A percentile compares a stretch with the other conserved stretches of the same genome.
phyloP scores from a whole-genome alignment of 2,113 vertebrate genomes.

The Dasyurus viverrinus region DNA sequence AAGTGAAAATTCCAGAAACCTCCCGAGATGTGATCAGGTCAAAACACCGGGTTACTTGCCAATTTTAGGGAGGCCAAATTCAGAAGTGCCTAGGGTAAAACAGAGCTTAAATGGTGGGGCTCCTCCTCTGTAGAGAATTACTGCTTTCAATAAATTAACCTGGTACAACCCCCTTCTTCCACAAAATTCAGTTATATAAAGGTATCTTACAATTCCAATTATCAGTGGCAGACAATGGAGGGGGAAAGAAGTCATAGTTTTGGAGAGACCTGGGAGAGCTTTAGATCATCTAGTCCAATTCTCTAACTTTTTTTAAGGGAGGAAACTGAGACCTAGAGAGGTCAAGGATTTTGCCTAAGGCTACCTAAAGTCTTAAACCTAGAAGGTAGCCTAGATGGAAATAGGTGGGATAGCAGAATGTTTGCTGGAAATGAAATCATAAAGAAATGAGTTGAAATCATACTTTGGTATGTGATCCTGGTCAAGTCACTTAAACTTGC shows the following conservation, averaged over 20 bases:
- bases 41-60: constrained; percentile 7
- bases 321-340: background rate
- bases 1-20: constrained; percentile 41
- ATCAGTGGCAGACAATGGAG: background rate
- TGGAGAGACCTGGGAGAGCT: background rate
- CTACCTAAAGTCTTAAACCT: background rate
- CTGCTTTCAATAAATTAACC: background rate
- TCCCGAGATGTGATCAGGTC: constrained; percentile 1
- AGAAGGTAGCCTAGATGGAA: background rate
- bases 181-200: background rate
- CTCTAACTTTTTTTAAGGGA: background rate
- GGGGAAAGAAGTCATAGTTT: background rate
- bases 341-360: background rate
- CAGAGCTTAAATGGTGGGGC: background rate
- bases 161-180: background rate
- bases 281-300: background rate
- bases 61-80: constrained; percentile 29
- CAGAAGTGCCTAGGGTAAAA: background rate
- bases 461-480: background rate
- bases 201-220: background rate
- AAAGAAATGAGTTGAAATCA: background rate
- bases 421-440: background rate
- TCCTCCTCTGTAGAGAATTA: background rate
- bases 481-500: too few relatives aligned
- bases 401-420: background rate